Evolutionary conservation across 2,113 vertebrate species (phyloP).

Genomic region (Mus pahari): DNA sequence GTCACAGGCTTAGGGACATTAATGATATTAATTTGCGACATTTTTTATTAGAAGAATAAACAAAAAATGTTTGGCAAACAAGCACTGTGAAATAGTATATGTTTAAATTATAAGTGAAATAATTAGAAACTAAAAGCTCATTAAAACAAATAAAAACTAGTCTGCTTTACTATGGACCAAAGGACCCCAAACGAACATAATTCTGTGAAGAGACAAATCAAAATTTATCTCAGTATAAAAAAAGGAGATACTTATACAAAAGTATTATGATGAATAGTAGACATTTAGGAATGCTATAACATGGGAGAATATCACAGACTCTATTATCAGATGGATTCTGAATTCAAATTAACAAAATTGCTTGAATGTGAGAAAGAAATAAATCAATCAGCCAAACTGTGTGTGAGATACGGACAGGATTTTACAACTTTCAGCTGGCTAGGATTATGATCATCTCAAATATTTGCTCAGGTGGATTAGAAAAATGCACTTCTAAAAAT

Average conservation of each 20-base stretch:
- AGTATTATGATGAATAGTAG: not conserved
- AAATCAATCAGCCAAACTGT: not conserved
- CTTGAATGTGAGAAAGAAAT: not conserved
- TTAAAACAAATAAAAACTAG: not conserved
- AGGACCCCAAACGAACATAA: not conserved
- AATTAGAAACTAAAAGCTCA: not conserved
- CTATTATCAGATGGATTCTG: not conserved
- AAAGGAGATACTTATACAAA: not conserved
- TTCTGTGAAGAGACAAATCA: not conserved
- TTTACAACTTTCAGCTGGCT: not conserved
- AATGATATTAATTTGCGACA: not conserved
- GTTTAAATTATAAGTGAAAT: not conserved
- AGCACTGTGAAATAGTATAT: not conserved
- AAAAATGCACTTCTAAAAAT: not conserved
- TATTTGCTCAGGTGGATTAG: not conserved
- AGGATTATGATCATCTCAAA: not conserved
- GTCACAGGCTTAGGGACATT: not conserved
- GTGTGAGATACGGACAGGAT: not conserved
- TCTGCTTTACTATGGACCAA: not conserved
- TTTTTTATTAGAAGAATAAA: not conserved
- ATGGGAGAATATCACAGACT: not conserved
- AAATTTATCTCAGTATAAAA: not conserved
- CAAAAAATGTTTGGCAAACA: not conserved
- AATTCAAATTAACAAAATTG: not conserved
- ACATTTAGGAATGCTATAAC: not conserved